A percentile compares a stretch with the other conserved stretches of the same genome.
Evolutionary conservation across 1,140 invertebrate species (phyloP).

Genomic region (Potamilus streckersoni): DNA sequence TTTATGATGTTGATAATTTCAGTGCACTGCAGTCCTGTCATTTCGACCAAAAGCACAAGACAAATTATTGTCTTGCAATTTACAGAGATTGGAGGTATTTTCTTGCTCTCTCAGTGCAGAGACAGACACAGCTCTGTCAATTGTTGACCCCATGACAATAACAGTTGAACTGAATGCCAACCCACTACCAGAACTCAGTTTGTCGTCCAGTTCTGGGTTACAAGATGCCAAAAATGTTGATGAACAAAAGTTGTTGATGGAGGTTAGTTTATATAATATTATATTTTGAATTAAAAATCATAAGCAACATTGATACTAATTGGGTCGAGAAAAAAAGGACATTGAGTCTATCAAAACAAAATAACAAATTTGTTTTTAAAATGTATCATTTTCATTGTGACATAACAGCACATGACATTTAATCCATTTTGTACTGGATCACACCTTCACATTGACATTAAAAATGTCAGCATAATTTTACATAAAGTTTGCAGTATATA

Average conservation of each 20-base stretch:
- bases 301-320: no score
- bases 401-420: no score
- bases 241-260: conserved; percentile 53
- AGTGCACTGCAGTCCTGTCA: conserved; percentile 87
- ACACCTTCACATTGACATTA: no score
- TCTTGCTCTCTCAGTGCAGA: conserved; percentile 92
- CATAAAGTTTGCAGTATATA: no score
- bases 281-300: no score
- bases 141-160: conserved; percentile 92
- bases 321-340: no score
- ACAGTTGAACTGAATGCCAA: conserved; percentile 68
- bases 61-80: conserved; percentile 85
- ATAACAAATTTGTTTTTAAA: no score
- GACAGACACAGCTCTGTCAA: conserved; percentile 95
- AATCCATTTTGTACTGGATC: no score
- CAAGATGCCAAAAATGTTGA: conserved; percentile 67
- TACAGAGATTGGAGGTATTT: conserved; percentile 93
- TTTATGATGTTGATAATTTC: conserved; percentile 40
- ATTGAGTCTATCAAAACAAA: no score
- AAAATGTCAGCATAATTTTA: no score
- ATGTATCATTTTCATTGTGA: no score
- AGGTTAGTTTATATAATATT: conserved; percentile 43
- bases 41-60: conserved; percentile 80
- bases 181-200: conserved; percentile 39
- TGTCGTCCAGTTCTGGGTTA: conserved; percentile 36